A percentile compares a stretch with the other conserved stretches of the same genome.
phyloP scores from a whole-genome alignment of 1,140 invertebrate genomes.

The Megathymus violae region DNA sequence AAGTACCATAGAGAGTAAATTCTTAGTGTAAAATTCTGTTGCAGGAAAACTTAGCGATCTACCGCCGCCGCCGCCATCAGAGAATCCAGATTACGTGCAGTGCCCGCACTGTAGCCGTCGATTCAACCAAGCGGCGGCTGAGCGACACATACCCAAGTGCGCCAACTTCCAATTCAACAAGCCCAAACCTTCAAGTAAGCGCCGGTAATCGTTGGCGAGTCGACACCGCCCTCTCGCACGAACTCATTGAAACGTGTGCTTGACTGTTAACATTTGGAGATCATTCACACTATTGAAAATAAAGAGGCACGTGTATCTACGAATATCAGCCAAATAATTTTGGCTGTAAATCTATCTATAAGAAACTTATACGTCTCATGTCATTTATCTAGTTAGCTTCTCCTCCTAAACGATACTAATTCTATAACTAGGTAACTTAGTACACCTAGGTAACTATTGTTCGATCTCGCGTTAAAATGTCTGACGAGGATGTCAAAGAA shows the following conservation, averaged over 20 bases:
- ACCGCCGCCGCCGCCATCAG: slow-evolving; percentile 94
- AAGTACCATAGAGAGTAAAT: too few species aligned
- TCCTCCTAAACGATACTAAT: background rate
- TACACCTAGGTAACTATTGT: slow-evolving; percentile 7
- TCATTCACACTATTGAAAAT: too few species aligned
- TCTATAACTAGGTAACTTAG: background rate
- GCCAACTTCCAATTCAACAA: slow-evolving; percentile 93
- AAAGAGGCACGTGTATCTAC: too few species aligned
- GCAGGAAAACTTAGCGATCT: slow-evolving; percentile 91
- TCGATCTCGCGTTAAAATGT: slow-evolving; percentile 20
- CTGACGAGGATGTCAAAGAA: slow-evolving; percentile 6
- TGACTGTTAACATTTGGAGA: too few species aligned
- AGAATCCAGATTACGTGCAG: slow-evolving; percentile 94
- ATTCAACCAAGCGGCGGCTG: slow-evolving; percentile 94
- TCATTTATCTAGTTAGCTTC: too few species aligned
- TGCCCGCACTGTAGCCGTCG: slow-evolving; percentile 95
- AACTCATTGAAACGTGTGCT: too few species aligned
- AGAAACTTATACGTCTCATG: too few species aligned
- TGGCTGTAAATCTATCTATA: slow-evolving; percentile 22
- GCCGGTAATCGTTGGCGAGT: too few species aligned
- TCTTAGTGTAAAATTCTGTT: too few species aligned
- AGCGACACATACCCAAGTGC: slow-evolving; percentile 97
- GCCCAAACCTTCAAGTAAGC: slow-evolving; percentile 57
- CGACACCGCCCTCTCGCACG: too few species aligned
- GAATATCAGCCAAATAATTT: background rate